Percentiles rank a stretch among this genome's conserved stretches.
phyloP scores from a whole-genome alignment of 2,113 vertebrate species.

The Hemichromis elongatus region DNA sequence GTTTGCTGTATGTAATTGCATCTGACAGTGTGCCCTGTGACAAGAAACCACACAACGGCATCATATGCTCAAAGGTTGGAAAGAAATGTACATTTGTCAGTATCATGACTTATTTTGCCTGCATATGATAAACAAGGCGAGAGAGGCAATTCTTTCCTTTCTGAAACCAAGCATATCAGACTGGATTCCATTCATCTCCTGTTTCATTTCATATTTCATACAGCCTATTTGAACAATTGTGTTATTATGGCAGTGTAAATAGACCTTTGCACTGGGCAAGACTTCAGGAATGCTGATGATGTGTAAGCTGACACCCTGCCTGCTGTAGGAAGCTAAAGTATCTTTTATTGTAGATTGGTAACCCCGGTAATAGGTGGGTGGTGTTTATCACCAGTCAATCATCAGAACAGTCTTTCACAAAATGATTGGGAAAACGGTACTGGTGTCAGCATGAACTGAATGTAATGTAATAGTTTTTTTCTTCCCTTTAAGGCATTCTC shows the following conservation, averaged over 20 bases:
- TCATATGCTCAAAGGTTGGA: slow-evolving; percentile 21
- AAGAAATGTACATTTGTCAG: slow-evolving; percentile 56
- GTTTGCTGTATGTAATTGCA: slow-evolving; percentile 45
- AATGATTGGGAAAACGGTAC: slow-evolving; percentile 19
- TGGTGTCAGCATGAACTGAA: slow-evolving; percentile 15
- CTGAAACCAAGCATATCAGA: slow-evolving; percentile 52
- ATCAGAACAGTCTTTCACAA: slow-evolving; percentile 13
- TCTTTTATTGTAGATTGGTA: slow-evolving; percentile 40
- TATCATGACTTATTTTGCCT: slow-evolving; percentile 49
- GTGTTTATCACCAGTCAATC: slow-evolving; percentile 43
- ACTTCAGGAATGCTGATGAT: slow-evolving; percentile 63
- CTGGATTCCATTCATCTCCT: slow-evolving; percentile 48
- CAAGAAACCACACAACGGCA: slow-evolving; percentile 42
- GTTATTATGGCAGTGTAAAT: slow-evolving; percentile 61
- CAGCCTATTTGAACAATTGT: slow-evolving; percentile 62
- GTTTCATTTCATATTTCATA: slow-evolving; percentile 59
- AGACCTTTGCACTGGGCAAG: slow-evolving; percentile 53
- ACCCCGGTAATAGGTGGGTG: slow-evolving; percentile 38
- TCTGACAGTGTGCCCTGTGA: slow-evolving; percentile 50
- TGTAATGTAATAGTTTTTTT: background rate
- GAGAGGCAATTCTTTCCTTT: slow-evolving; percentile 55
- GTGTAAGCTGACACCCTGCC: slow-evolving; percentile 53
- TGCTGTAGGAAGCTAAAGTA: slow-evolving; percentile 38
- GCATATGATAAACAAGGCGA: slow-evolving; percentile 50
- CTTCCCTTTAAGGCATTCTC: background rate